A percentile compares a stretch with the other conserved stretches of the same genome.
Evolutionary conservation across 1,140 invertebrate genomes (phyloP).

Genomic region (Chymomyza costata): DNA sequence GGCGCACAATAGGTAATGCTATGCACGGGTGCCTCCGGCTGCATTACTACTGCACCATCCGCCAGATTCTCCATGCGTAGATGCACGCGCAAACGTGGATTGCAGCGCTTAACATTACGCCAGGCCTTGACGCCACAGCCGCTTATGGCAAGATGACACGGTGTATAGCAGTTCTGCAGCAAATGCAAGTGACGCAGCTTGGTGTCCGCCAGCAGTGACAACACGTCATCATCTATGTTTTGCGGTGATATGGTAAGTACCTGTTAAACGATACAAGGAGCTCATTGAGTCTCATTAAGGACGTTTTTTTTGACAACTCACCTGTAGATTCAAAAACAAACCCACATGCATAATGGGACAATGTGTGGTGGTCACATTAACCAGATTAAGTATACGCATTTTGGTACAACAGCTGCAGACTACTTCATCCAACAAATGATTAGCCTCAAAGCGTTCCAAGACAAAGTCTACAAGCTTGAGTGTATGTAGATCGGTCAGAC

Average conservation of each 20-base stretch:
- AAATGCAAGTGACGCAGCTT: constrained; percentile 84
- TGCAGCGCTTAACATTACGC: constrained; percentile 77
- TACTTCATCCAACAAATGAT: constrained; percentile 85
- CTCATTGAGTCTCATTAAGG: too few species aligned
- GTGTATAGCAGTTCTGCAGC: constrained; percentile 85
- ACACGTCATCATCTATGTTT: constrained; percentile 86
- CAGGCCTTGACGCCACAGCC: constrained; percentile 75
- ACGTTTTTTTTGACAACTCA: constrained; percentile 73
- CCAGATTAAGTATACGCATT: constrained; percentile 81
- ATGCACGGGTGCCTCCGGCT: constrained; percentile 80
- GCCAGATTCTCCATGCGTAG: constrained; percentile 78
- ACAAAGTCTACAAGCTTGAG: constrained; percentile 87
- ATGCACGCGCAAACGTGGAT: constrained; percentile 78
- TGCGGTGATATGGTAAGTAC: constrained; percentile 86
- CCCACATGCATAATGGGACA: constrained; percentile 87
- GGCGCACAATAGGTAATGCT: constrained; percentile 83
- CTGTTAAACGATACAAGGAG: too few species aligned
- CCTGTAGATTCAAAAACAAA: constrained; percentile 85
- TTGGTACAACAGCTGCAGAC: constrained; percentile 81
- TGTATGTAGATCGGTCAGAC: constrained; percentile 80
- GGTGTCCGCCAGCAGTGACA: constrained; percentile 82
- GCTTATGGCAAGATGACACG: constrained; percentile 76
- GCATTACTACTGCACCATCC: constrained; percentile 76
- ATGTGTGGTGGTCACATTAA: constrained; percentile 85
- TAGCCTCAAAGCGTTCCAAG: constrained; percentile 82